Conservation (phyloP, 1,140 invertebrate genomes). For the Zelostemma sp. region DNA sequence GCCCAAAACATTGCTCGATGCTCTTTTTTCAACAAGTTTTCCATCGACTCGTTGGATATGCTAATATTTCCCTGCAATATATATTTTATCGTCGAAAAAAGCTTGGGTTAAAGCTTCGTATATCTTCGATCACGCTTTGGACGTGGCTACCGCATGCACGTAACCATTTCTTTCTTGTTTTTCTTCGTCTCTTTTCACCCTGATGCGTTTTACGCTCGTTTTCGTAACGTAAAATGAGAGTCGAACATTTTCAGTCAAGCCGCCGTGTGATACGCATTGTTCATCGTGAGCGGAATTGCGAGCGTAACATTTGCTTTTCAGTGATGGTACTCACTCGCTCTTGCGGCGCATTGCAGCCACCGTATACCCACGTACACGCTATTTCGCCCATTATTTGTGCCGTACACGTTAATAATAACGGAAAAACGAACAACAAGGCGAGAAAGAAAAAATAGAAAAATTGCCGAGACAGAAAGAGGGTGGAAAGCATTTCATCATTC, state of each 20-base stretch:
- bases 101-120: not conserved
- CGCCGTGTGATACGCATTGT: conserved; percentile 47
- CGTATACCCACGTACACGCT: conserved; percentile 5
- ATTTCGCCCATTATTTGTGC: conserved; percentile 26
- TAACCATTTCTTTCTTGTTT: conserved; percentile 42
- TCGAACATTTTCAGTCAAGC: conserved; percentile 43
- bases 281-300: conserved; percentile 32
- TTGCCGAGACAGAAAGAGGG: conserved; percentile 8
- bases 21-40: too few relatives aligned
- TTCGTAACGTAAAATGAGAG: conserved; percentile 33
- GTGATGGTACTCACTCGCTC: conserved; percentile 25
- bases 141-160: too few relatives aligned
- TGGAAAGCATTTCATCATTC: not conserved
- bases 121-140: conserved; percentile 1
- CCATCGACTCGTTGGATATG: too few relatives aligned
- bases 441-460: conserved; percentile 13
- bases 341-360: not conserved
- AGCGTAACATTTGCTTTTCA: conserved; percentile 25
- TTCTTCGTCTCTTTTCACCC: conserved; percentile 33
- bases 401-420: not conserved
- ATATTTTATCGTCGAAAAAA: too few relatives aligned
- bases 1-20: too few relatives aligned
- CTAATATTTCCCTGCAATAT: too few relatives aligned
- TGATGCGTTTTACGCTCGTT: conserved; percentile 38
- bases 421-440: not conserved